Evolutionary conservation across 1,140 invertebrate species (phyloP), one percentile per base, ranked within the genome.

Genomic region (Scaptomyza graminum): DNA sequence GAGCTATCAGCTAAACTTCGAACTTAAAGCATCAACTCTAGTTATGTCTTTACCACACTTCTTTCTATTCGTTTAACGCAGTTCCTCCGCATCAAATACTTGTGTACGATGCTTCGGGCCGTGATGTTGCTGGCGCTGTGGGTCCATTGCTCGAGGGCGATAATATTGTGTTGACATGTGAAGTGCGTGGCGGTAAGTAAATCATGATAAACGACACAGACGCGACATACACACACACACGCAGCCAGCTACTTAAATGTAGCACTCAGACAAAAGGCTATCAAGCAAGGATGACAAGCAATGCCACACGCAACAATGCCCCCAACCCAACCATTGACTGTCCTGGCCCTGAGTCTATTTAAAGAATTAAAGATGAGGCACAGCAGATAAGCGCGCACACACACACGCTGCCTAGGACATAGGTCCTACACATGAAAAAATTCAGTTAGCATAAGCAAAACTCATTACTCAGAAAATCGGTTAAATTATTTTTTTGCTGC

Each of bases 171-270:
- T 93, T 98, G 60, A 96, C 96, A 52, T 98, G 97, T 92, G 96
- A 98, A 94, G 96, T 97, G 70, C 93, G 95, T 93, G 97, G 97
- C 94, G 97, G 97, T 97, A 94, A 95, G 94, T 93, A 75, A 76
- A 80, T 88, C 83, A 89, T 88, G 83, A 88, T 88, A 88, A 88
- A 88, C 84, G 83, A 88, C 83, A 88, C 76, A 87, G 65, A 69
- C 65, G 56, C 79, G 73, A 62, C 49, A 64, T 41, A 60, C 61
- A 63, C 47, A 59, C 47, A 62, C 43, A 57, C 34, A 57, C 75
- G 59, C 52, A 59, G 60, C 43, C 78, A 63, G 75, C 75, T 80
- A 88, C 83, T 83, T 87, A 83, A 82, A 83, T 88, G 79, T 76
- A 61, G 79, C 84, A 88, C 83, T 88, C 83, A 88, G 79, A 88